Evolutionary conservation across 2,797 vertebrate genomes (phyloP), one percentile per base, ranked within the genome.

Genomic region (Todus mexicanus): DNA sequence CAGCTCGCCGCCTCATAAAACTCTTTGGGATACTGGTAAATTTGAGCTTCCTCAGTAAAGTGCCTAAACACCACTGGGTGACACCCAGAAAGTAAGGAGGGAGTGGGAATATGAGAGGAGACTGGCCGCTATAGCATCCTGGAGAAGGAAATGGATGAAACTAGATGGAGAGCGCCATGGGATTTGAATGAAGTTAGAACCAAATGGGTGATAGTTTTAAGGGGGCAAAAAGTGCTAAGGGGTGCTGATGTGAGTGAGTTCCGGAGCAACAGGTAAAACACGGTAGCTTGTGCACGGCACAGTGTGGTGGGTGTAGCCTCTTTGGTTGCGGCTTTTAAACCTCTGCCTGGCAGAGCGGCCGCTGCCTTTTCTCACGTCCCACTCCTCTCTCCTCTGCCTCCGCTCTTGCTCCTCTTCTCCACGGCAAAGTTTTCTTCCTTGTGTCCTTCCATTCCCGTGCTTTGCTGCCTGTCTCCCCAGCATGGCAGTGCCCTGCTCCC

Each of bases 191-290:
- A 80, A 10, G 25, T 74, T 47, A 48, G 31, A 86, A 53, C 6
- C 0, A 0, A 94, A 73, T 0, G 1, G 38, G 13, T 12, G 25
- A 16, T 22, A 38, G 22, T 35, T n/a, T 86, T n/a, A 54, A 45
- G 31, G 29, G 10, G 22, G 2, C 6, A 21, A 43, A 47, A 70
- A 43, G 13, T 20, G 16, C 27, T 10, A 14, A 21, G 38, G 12
- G 27, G 15, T 42, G 16, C 20, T 72, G 50, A 51, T 8, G 20
- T 15, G 26, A 35, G 27, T 6, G 25, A 57, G 23, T 38, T 40
- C 15, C 12, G 48, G 48, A 81, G 33, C 45, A 78, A 50, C 11
- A 50, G 35, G 16, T 71, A 42, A 47, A 71, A 54, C 8, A 31
- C 4, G 2, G 1, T 26, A 4, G 2, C 19, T 63, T 21, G 27